A percentile compares a stretch with the other conserved stretches of the same genome.
These are phyloP conservation scores for Chymomyza procnemis DNA, from an alignment of 2,888 invertebrate genomes.

Conservation along the genomic window DNA sequence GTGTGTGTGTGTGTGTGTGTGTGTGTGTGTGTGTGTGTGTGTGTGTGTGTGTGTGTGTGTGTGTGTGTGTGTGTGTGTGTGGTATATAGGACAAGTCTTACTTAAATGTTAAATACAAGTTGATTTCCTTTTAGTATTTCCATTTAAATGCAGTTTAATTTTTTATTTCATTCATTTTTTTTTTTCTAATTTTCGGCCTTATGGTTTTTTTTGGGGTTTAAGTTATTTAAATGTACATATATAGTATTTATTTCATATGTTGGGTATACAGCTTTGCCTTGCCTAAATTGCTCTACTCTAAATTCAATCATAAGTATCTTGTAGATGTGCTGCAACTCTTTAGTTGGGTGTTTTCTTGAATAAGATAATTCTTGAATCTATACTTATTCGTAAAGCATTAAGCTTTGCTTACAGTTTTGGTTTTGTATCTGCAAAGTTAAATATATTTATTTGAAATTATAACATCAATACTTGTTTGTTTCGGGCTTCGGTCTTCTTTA, in stretches of 20 bases:
- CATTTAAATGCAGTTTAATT: constrained; percentile 66
- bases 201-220: not conserved
- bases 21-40: constrained; percentile 6
- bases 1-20: constrained; percentile 12
- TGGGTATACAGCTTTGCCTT: not conserved
- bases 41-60: constrained; percentile 3
- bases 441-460: not conserved
- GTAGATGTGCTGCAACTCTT: not conserved
- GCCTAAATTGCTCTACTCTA: not conserved
- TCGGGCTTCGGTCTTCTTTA: not conserved
- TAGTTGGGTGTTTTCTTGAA: not conserved
- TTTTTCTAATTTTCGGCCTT: constrained; percentile 11
- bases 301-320: not conserved
- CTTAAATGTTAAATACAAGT: constrained; percentile 65
- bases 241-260: constrained; percentile 1
- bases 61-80: constrained; percentile 21
- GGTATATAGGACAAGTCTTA: constrained; percentile 39
- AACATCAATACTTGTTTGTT: not conserved
- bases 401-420: not conserved
- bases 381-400: not conserved
- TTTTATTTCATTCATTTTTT: constrained; percentile 27
- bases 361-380: not conserved
- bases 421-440: not conserved
- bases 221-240: constrained; percentile 25
- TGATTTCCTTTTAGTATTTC: constrained; percentile 56